These are phyloP conservation scores for Mythimna lalbum DNA, from an alignment of 2,888 invertebrate species.

Conservation along the genomic window DNA sequence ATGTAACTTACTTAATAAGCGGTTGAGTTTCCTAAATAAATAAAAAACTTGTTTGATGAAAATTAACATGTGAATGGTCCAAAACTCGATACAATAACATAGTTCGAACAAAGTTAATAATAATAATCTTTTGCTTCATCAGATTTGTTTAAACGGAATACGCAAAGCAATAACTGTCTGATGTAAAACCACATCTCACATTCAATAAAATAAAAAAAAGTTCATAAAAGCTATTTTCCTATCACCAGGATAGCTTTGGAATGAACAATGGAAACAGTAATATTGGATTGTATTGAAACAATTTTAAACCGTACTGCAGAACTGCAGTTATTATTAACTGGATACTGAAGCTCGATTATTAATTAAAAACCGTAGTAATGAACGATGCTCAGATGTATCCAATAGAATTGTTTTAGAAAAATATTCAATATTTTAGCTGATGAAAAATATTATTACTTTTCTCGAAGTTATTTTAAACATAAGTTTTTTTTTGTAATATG, in stretches of 20 bases:
- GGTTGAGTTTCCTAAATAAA: no score
- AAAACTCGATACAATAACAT: no score
- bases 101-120: no score
- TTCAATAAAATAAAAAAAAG: not conserved
- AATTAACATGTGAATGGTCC: not conserved
- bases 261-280: constrained; percentile 8
- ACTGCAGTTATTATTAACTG: constrained; percentile 1
- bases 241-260: not conserved
- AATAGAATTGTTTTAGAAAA: not conserved
- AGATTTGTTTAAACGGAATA: no score
- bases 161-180: not conserved
- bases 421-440: not conserved
- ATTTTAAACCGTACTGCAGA: constrained; percentile 7
- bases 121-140: no score
- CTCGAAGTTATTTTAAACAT: not conserved
- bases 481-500: no score
- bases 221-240: constrained; percentile 12
- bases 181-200: not conserved
- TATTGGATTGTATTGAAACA: constrained; percentile 6
- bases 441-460: not conserved
- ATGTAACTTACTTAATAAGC: no score
- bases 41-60: not conserved
- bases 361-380: not conserved
- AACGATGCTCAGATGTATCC: not conserved
- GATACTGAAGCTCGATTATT: not conserved